Evolutionary conservation across 2,888 invertebrate genomes (phyloP).

Genomic region (Folsomia candida): DNA sequence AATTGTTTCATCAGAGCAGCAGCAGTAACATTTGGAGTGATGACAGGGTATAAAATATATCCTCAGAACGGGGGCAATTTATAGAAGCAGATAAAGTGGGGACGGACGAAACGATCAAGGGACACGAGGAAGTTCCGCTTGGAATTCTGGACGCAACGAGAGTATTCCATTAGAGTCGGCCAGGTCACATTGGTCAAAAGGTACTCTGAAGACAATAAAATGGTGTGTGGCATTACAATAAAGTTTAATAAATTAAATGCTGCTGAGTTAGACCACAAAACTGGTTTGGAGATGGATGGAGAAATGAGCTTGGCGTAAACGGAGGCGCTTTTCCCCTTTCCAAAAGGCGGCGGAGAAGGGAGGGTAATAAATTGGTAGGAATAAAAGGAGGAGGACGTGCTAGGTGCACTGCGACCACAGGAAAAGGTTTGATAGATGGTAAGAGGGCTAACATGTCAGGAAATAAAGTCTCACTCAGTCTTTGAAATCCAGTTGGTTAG

Average conservation of each 20-base stretch:
- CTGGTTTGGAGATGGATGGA: conserved; percentile 2
- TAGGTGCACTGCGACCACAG: not conserved
- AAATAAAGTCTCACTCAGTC: conserved; percentile 3
- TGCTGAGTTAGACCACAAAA: conserved; percentile 15
- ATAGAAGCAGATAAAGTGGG: not conserved
- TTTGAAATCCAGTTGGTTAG: conserved; percentile 15
- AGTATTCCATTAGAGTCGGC: conserved; percentile 8
- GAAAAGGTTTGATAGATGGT: conserved; percentile 23
- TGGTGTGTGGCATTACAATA: conserved; percentile 19
- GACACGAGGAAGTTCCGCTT: not conserved
- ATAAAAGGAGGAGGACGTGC: conserved; percentile 20
- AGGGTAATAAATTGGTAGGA: conserved; percentile 19
- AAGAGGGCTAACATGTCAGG: conserved; percentile 20
- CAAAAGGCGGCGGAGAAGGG: not conserved
- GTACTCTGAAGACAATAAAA: conserved; percentile 16
- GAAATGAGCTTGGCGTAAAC: not conserved
- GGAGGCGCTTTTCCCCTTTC: too few species aligned
- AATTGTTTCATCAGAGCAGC: not conserved
- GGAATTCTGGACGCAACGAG: conserved; percentile 9
- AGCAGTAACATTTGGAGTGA: not conserved
- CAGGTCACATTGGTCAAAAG: conserved; percentile 11
- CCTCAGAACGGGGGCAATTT: not conserved
- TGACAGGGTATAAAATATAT: not conserved
- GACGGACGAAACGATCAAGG: not conserved
- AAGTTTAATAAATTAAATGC: conserved; percentile 23